A percentile compares a stretch with the other conserved stretches of the same genome.
These are phyloP conservation scores for Ephydatia muelleri DNA, from an alignment of 37 sponge, comb jelly and placozoan species.

Conservation along the genomic window DNA sequence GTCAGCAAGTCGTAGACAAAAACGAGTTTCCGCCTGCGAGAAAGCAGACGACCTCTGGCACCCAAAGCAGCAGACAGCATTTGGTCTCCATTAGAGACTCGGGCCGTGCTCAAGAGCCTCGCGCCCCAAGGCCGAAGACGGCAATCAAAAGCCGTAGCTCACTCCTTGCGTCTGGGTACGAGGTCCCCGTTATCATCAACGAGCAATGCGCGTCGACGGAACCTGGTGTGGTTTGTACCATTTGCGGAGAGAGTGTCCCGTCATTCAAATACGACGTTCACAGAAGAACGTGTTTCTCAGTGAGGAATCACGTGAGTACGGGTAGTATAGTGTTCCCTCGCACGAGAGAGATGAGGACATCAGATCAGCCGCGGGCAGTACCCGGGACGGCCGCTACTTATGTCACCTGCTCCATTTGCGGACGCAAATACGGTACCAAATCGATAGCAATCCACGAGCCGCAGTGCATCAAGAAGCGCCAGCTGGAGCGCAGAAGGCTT, in stretches of 20 bases:
- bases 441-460: conserved; percentile 82
- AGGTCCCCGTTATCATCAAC: neutral
- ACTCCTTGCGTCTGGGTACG: neutral
- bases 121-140: neutral
- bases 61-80: neutral
- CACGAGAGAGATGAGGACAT: neutral
- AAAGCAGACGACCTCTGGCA: neutral
- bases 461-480: conserved; percentile 75
- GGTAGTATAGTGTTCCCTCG: conserved; percentile 16
- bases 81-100: neutral
- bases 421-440: conserved; percentile 71
- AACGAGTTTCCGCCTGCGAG: neutral
- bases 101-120: neutral
- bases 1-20: neutral
- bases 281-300: conserved; percentile 8
- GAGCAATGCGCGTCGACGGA: neutral
- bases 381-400: conserved; percentile 21
- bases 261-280: neutral
- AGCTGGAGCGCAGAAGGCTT: conserved; percentile 48
- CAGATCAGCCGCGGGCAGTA: neutral
- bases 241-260: neutral
- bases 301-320: neutral
- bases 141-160: neutral
- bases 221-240: neutral
- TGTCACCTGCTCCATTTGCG: conserved; percentile 80